Percentiles rank a stretch among this genome's conserved stretches.
phyloP scores from a whole-genome alignment of 2,797 vertebrate species.

The Danio tinwini region DNA sequence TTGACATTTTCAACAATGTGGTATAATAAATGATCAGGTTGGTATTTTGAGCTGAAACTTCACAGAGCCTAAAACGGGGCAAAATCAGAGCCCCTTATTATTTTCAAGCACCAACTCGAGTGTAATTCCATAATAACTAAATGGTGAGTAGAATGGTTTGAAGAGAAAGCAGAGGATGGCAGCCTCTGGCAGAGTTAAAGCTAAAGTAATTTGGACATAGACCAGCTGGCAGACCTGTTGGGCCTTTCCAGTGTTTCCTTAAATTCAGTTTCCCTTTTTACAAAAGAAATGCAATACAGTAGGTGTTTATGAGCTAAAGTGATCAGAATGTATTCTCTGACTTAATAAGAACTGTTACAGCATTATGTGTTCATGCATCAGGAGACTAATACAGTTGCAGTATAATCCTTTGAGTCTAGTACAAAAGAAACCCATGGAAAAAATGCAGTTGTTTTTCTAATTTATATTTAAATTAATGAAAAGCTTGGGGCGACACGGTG shows the following conservation, averaged over 20 bases:
- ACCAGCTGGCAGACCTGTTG: slow-evolving; percentile 70
- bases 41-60: too few species aligned
- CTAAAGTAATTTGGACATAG: slow-evolving; percentile 65
- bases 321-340: slow-evolving; percentile 31
- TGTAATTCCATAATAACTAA: too few species aligned
- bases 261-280: slow-evolving; percentile 19
- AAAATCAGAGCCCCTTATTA: too few species aligned
- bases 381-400: slow-evolving; percentile 30
- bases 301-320: slow-evolving; percentile 41
- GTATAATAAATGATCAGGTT: too few species aligned
- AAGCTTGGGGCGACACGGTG: too few species aligned
- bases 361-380: slow-evolving; percentile 31
- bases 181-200: slow-evolving; percentile 68
- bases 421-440: not conserved
- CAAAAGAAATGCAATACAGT: slow-evolving; percentile 34
- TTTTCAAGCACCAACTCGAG: too few species aligned
- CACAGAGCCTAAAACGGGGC: too few species aligned
- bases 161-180: slow-evolving; percentile 54
- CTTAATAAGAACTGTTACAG: slow-evolving; percentile 45
- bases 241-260: slow-evolving; percentile 49
- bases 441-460: not conserved
- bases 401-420: not conserved
- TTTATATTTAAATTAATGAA: too few species aligned
- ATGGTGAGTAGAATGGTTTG: too few species aligned
- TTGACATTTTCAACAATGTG: too few species aligned